Conservation (phyloP, 2,888 invertebrate genomes). For the Clepsis dumicolana region DNA sequence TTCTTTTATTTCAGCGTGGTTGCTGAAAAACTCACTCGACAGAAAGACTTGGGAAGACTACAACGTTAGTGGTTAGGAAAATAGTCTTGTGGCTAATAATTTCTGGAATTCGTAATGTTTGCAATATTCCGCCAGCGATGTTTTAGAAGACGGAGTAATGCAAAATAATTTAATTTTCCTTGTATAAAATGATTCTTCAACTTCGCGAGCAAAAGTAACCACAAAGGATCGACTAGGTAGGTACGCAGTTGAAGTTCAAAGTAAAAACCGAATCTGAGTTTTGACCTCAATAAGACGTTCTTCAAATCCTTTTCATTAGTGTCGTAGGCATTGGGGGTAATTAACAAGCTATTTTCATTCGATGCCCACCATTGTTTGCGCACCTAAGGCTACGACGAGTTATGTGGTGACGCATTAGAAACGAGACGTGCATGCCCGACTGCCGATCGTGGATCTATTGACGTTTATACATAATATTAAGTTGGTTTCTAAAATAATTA, state of each 20-base stretch:
- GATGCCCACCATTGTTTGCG: constrained; percentile 36
- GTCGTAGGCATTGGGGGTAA: constrained; percentile 8
- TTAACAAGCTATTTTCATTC: constrained; percentile 19
- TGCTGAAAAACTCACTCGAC: background rate
- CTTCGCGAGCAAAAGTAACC: constrained; percentile 1
- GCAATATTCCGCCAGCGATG: background rate
- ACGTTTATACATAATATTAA: background rate
- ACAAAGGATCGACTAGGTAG: constrained; percentile 1
- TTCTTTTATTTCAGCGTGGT: background rate
- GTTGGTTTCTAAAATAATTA: background rate
- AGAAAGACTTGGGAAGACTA: background rate
- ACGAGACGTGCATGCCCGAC: constrained; percentile 31
- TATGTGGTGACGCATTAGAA: constrained; percentile 41
- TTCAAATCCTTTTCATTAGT: constrained; percentile 15
- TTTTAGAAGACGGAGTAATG: constrained; percentile 12
- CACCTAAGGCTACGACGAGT: constrained; percentile 35
- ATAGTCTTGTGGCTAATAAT: background rate
- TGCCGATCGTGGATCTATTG: background rate
- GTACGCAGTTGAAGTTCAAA: background rate
- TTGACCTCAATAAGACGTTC: constrained; percentile 6
- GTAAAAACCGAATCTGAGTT: constrained; percentile 1
- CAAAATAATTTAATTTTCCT: constrained; percentile 30
- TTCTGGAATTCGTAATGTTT: background rate
- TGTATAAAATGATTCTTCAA: constrained; percentile 1
- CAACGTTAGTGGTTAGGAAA: background rate